Evolutionary conservation across 2,113 vertebrate genomes (phyloP), one percentile per base, ranked within the genome.

Genomic region (Pterophyllum scalare): DNA sequence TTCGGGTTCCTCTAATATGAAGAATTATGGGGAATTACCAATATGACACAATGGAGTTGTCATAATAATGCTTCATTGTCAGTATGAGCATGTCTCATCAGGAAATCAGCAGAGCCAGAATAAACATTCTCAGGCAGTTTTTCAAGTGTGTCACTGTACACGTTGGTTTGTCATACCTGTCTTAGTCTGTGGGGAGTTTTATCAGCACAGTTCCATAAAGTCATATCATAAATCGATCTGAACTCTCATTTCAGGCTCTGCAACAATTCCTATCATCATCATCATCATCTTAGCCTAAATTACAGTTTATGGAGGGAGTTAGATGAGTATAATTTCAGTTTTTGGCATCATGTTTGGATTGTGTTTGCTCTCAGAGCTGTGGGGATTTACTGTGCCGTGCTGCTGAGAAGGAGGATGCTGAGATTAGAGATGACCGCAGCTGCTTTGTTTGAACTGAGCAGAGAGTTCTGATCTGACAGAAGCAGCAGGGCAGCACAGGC

Each of bases 401-500:
- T 52, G 20, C 15, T 31, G 26, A 24, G 38, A 10, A 12, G 14
- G 11, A 80, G 20, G 65, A 49, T 7, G 6, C 24, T 20, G 26
- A 57, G 33, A 28, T 17, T 43, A 60, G n/a, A 56, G 19, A 2
- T 26, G 35, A 5, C 33, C 22, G 31, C 7, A 65, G 38, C 40
- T 49, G 26, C 64, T 7, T 35, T 88, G 76, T 58, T 86, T 60
- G 35, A 67, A 20, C 14, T 54, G 28, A 62, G 14, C 28, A 78
- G 22, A 58, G 72, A 79, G 58, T 49, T 70, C 31, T 54, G 20
- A 59, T 81, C 84, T 80, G 61, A 82, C 84, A 76, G 67, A 80
- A 58, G 81, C 28, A 87, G 78, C 57, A 72, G 7, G 12, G 62
- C 14, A 60, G 59, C 59, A 31, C 38, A 12, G 38, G n/a, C 54